A percentile compares a stretch with the other conserved stretches of the same genome.
Evolutionary conservation across 2,888 invertebrate species (phyloP).

Genomic region (Pyrrhopygopsis socrates): DNA sequence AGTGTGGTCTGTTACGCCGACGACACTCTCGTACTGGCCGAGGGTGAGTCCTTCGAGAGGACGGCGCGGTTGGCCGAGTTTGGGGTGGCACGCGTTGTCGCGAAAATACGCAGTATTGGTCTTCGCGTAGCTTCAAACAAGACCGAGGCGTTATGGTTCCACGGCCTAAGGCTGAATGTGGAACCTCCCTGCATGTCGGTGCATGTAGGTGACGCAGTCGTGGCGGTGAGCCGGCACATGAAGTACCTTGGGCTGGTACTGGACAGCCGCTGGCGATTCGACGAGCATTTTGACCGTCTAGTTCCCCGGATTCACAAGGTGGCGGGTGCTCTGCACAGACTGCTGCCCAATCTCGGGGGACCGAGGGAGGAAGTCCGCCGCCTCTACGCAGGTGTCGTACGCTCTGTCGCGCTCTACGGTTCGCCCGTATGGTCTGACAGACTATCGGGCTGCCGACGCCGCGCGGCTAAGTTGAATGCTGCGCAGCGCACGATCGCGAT

Average conservation of each 20-base stretch:
- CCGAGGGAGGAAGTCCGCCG: background rate
- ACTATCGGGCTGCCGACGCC: background rate
- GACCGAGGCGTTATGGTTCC: slow-evolving; percentile 66
- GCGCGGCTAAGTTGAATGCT: background rate
- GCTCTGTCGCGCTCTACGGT: background rate
- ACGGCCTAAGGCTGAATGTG: slow-evolving; percentile 14
- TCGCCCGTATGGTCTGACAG: background rate
- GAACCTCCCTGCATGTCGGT: slow-evolving; percentile 42
- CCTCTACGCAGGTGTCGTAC: slow-evolving; percentile 15
- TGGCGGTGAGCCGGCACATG: slow-evolving; percentile 20
- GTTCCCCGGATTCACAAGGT: slow-evolving; percentile 26
- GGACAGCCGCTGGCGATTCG: slow-evolving; percentile 59
- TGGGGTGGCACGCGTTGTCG: slow-evolving; percentile 41
- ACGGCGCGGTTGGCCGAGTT: slow-evolving; percentile 46
- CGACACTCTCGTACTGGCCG: slow-evolving; percentile 51
- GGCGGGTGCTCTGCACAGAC: slow-evolving; percentile 49
- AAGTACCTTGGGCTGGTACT: slow-evolving; percentile 51
- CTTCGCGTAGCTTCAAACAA: slow-evolving; percentile 61
- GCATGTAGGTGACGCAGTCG: slow-evolving; percentile 17
- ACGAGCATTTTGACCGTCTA: slow-evolving; percentile 50
- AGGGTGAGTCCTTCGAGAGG: slow-evolving; percentile 14
- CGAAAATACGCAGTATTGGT: slow-evolving; percentile 40
- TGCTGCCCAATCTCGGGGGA: slow-evolving; percentile 46
- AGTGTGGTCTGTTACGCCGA: slow-evolving; percentile 73
- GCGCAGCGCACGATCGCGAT: slow-evolving; percentile 21